Evolutionary conservation across 2,888 invertebrate species (phyloP), one percentile per base, ranked within the genome.

Genomic region (Acanthoscelides obtectus): DNA sequence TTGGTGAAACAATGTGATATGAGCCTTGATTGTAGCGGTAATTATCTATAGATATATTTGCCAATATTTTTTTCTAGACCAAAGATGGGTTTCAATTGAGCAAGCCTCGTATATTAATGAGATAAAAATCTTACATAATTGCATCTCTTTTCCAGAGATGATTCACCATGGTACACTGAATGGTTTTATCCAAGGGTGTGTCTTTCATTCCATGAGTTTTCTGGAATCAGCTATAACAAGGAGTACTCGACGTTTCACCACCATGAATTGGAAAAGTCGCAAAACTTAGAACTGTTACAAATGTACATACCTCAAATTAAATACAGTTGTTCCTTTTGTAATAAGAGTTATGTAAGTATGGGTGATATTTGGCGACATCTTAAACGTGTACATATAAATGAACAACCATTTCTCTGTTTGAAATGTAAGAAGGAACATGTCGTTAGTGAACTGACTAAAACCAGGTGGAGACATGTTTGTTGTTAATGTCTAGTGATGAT

Each of bases 391-490:
- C 75, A 75, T 21, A 65, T 73, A 2, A 72, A 72, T 72, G 75
- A 75, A 65, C 74, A 75, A 63, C 75, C 75, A 1, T 72, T 75
- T 20, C 22, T 75, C 8, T 75, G 75, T 72, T 74, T 74, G 20
- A 75, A 74, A 65, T 75, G 75, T 64, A 73, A 74, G 67, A 22
- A 27, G 2, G 70, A 74, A 21, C 69, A 73, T 68, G 69, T 72
- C 6, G 67, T 75, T 8, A 22, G 69, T 0, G 68, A 69, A 12
- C 67, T 75, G 20, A 68, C 71, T 6, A 66, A 71, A 17, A 72
- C 71, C 63, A 70, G 75, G 20, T 75, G 75, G 75, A 22, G 22
- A 19, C 75, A 75, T 65, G 20, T 64, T 20, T 75, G 75, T 22
- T 20, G 19, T 12, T 45, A 45, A 45, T 12, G 17, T 45, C 45